These are phyloP conservation scores for Epirrhoe alternata DNA, from an alignment of 2,888 invertebrate genomes.

Conservation along the genomic window DNA sequence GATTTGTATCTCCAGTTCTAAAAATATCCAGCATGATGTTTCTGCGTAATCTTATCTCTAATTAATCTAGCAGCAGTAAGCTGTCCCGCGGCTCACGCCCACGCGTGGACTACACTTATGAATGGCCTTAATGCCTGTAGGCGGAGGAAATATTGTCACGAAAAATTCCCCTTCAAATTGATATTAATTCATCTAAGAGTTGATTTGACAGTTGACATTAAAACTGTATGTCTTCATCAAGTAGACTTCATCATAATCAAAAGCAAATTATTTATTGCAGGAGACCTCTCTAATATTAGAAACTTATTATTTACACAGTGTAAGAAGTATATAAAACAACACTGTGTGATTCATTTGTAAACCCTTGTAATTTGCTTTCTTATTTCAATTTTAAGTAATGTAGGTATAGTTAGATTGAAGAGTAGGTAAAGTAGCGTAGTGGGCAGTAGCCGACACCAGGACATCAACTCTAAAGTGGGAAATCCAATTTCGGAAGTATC, in stretches of 20 bases:
- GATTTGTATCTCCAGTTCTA: neutral
- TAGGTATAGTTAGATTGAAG: no score
- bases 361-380: no score
- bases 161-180: conserved; percentile 12
- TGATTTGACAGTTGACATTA: conserved; percentile 2
- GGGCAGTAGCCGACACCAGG: no score
- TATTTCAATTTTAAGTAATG: no score
- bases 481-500: no score
- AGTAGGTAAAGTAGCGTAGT: neutral
- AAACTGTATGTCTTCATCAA: neutral
- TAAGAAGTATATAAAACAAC: no score
- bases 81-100: conserved; percentile 22
- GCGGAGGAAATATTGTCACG: conserved; percentile 18
- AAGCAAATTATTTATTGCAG: neutral
- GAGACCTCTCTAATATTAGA: neutral
- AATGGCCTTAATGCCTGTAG: conserved; percentile 19
- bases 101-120: conserved; percentile 18
- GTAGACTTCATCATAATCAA: neutral
- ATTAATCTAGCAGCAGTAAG: conserved; percentile 1
- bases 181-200: conserved; percentile 12
- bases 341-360: no score
- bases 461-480: no score
- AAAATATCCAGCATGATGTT: neutral
- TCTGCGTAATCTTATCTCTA: neutral
- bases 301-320: neutral